A percentile compares a stretch with the other conserved stretches of the same genome.
Conservation (phyloP, 2,113 vertebrate species). For the Trachemys scripta region DNA sequence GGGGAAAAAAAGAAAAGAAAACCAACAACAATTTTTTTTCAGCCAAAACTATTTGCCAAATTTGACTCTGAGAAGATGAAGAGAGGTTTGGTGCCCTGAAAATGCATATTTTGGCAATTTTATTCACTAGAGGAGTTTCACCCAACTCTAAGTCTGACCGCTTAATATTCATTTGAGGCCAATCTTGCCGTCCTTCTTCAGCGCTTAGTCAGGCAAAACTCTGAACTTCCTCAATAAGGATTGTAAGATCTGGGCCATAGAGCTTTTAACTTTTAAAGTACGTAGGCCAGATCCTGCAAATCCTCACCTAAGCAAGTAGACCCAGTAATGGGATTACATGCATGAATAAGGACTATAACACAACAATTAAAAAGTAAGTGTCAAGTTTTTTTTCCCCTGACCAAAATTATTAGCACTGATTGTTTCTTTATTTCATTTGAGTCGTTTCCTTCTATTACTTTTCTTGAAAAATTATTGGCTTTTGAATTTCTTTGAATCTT, state of each 20-base stretch:
- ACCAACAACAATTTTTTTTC: too few relatives aligned
- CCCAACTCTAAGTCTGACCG: background rate
- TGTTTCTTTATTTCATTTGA: background rate
- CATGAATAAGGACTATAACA: background rate
- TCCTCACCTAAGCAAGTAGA: background rate
- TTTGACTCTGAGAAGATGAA: background rate
- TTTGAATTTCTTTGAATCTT: background rate
- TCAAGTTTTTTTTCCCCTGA: background rate
- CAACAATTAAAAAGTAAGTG: background rate
- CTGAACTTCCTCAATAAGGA: fast-evolving
- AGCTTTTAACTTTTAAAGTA: background rate
- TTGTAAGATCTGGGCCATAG: background rate
- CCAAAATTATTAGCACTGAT: background rate
- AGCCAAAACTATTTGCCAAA: background rate
- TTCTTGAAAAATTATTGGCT: background rate
- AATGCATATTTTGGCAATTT: background rate
- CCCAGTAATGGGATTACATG: background rate
- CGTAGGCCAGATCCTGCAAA: background rate
- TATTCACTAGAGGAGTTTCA: background rate
- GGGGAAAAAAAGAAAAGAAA: too few relatives aligned
- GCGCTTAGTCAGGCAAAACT: background rate
- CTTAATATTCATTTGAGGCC: background rate
- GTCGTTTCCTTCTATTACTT: background rate
- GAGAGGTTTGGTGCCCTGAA: background rate
- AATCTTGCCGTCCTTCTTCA: background rate